Evolutionary conservation across 2,113 vertebrate species (phyloP).

Genomic region (Grammomys surdaster): DNA sequence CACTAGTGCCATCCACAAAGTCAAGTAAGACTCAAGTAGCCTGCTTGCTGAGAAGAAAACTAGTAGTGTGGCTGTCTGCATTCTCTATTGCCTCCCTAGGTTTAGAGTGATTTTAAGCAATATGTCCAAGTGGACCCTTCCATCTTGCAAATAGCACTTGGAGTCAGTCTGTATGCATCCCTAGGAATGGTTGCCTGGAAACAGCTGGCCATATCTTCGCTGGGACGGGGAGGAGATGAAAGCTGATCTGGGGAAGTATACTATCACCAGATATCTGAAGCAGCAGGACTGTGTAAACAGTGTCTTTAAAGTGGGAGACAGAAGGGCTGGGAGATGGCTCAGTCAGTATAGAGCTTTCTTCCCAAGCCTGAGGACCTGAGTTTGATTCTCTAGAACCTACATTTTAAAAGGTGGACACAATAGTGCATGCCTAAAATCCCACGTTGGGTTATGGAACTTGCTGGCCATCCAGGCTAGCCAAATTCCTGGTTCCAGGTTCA

Average conservation of each 20-base stretch:
- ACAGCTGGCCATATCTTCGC: not conserved
- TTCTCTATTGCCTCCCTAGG: not conserved
- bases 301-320: not conserved
- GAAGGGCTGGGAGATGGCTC: not conserved
- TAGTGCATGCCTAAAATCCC: not conserved
- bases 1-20: not conserved
- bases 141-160: not conserved
- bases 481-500: not conserved
- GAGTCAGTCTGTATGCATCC: not conserved
- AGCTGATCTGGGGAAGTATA: not conserved
- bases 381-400: not conserved
- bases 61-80: rapidly evolving
- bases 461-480: not conserved
- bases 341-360: no score
- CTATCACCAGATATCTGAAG: not conserved
- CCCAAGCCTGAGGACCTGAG: not conserved
- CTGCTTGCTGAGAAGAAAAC: not conserved
- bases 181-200: not conserved
- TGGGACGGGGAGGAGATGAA: not conserved
- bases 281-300: not conserved
- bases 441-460: not conserved
- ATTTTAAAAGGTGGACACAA: not conserved
- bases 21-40: not conserved
- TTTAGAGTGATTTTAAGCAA: not conserved
- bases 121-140: not conserved